Evolutionary conservation across 2,888 invertebrate species (phyloP).

Genomic region (Orthonevra nobilis): DNA sequence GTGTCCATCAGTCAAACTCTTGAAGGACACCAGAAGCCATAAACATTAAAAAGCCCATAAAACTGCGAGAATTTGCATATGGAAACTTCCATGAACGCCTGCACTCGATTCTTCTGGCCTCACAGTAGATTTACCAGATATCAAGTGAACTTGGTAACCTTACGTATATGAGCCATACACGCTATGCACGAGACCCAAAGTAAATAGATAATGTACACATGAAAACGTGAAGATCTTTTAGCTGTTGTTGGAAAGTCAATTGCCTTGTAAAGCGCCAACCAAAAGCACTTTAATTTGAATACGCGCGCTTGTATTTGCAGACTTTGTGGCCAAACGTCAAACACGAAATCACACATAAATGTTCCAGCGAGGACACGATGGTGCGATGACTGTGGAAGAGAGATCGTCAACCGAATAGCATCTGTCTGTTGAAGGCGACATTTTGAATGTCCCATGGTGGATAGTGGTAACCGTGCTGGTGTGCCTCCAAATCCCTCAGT

Average conservation of each 20-base stretch:
- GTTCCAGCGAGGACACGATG: too few species aligned
- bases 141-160: neutral
- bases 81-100: neutral
- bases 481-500: neutral
- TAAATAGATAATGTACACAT: constrained; percentile 38
- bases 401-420: constrained; percentile 3
- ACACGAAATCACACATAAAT: constrained; percentile 6
- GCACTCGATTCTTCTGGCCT: neutral
- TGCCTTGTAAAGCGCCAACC: constrained; percentile 33
- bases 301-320: neutral
- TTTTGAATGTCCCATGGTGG: constrained; percentile 24
- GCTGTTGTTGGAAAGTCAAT: constrained; percentile 30
- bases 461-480: neutral
- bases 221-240: constrained; percentile 25
- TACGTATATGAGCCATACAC: neutral
- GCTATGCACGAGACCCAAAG: neutral
- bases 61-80: constrained; percentile 34
- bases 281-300: constrained; percentile 42
- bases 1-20: constrained; percentile 38
- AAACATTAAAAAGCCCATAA: constrained; percentile 45
- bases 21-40: constrained; percentile 52
- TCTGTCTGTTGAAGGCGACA: constrained; percentile 38
- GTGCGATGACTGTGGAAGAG: too few species aligned
- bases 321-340: neutral
- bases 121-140: constrained; percentile 7